Evolutionary conservation across 1,140 invertebrate species (phyloP).

Genomic region (Cataglyphis hispanica): DNA sequence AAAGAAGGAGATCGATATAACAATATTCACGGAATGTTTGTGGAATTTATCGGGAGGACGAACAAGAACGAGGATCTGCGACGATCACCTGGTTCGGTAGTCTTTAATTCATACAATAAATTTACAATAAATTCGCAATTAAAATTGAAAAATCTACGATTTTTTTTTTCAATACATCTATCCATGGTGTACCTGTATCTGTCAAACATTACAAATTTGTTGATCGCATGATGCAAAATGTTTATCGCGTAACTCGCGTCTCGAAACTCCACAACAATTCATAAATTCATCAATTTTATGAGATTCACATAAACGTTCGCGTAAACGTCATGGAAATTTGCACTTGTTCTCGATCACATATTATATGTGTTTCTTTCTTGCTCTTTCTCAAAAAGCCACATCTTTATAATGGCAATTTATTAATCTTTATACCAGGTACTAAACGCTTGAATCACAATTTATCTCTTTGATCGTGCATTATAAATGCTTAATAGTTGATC

Average conservation of each 20-base stretch:
- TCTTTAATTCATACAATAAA: constrained; percentile 11
- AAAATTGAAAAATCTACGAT: constrained; percentile 8
- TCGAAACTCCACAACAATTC: constrained; percentile 4
- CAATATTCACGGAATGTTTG: constrained; percentile 45
- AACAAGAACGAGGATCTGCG: constrained; percentile 28
- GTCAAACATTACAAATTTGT: background rate
- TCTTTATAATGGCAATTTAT: background rate
- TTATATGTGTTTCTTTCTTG: background rate
- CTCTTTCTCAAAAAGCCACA: background rate
- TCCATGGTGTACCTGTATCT: background rate
- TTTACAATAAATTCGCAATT: background rate
- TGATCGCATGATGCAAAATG: background rate
- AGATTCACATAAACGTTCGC: background rate
- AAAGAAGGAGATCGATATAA: background rate
- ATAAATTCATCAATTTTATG: constrained; percentile 3
- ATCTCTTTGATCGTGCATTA: background rate
- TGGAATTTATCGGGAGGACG: background rate
- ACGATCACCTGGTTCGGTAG: constrained; percentile 51
- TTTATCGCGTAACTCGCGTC: constrained; percentile 6
- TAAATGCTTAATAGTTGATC: background rate
- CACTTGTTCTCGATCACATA: background rate
- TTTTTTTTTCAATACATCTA: constrained; percentile 2
- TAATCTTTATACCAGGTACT: background rate
- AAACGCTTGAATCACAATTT: constrained; percentile 5
- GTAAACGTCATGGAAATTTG: background rate